Percentiles rank a stretch among this genome's conserved stretches.
Conservation (phyloP, 2,797 vertebrate genomes). For the Falco cherrug region DNA sequence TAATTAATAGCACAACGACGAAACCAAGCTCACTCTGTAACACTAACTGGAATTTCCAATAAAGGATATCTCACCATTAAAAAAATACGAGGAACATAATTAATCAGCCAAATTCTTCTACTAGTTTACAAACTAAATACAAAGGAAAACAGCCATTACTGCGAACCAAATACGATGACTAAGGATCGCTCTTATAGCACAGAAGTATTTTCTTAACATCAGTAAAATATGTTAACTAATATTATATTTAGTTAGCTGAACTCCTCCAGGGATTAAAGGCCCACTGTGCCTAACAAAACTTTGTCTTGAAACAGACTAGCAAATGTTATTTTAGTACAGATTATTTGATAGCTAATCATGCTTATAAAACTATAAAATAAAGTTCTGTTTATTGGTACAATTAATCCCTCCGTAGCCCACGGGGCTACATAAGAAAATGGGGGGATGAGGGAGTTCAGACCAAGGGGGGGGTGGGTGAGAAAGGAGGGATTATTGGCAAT, state of each 20-base stretch:
- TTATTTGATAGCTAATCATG: slow-evolving; percentile 67
- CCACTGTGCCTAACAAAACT: slow-evolving; percentile 70
- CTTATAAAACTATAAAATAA: slow-evolving; percentile 68
- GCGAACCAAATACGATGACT: not conserved
- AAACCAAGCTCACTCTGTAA: not conserved
- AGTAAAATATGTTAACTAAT: slow-evolving; percentile 68
- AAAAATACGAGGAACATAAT: not conserved
- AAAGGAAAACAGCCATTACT: not conserved
- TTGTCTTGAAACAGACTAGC: slow-evolving; percentile 47
- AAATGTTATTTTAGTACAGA: slow-evolving; percentile 66
- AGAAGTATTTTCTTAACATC: slow-evolving; percentile 64
- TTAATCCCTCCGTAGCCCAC: slow-evolving; percentile 61
- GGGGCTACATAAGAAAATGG: slow-evolving; percentile 18
- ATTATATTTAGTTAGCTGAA: slow-evolving; percentile 67
- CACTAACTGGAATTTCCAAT: slow-evolving; percentile 5
- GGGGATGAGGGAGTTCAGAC: slow-evolving; percentile 8
- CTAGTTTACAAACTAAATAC: not conserved
- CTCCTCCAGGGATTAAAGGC: slow-evolving; percentile 55
- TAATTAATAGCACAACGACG: not conserved
- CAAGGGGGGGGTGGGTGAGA: not conserved
- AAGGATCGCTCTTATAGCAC: not conserved
- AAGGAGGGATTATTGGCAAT: not conserved
- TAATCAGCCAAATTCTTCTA: not conserved
- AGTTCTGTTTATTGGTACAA: slow-evolving; percentile 71
- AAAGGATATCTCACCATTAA: slow-evolving; percentile 7